phyloP scores from a whole-genome alignment of 1,140 invertebrate genomes.

The Cydia amplana region DNA sequence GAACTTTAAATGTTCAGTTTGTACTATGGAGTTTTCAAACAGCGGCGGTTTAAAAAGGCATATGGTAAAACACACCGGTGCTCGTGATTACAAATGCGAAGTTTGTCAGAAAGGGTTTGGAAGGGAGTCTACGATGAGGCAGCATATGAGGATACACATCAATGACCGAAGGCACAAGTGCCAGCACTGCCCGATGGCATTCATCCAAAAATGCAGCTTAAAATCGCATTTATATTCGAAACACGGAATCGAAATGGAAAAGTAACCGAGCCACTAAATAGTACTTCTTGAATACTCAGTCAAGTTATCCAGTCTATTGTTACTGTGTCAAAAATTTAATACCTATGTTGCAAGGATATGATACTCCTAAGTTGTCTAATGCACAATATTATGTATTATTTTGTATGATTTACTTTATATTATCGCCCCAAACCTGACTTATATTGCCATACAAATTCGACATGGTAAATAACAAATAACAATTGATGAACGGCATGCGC shows the following conservation, averaged over 20 bases:
- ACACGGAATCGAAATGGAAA: constrained; percentile 20
- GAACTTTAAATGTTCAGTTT: constrained; percentile 53
- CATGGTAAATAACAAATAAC: too few species aligned
- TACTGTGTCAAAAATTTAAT: too few species aligned
- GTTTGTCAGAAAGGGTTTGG: constrained; percentile 75
- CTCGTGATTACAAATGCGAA: constrained; percentile 78
- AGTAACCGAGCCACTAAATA: background rate
- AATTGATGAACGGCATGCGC: too few species aligned
- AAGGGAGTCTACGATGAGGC: constrained; percentile 79
- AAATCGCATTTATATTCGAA: constrained; percentile 33
- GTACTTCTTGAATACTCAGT: background rate
- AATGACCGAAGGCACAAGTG: constrained; percentile 69
- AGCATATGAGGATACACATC: constrained; percentile 89
- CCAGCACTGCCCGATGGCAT: constrained; percentile 56
- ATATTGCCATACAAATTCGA: too few species aligned
- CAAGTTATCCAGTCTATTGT: too few species aligned
- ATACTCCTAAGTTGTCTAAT: background rate
- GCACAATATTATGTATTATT: background rate
- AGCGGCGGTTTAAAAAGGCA: constrained; percentile 70
- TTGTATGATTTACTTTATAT: background rate
- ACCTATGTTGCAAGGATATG: too few species aligned
- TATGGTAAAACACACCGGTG: constrained; percentile 77
- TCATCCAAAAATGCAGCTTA: constrained; percentile 40
- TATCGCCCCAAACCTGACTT: too few species aligned
- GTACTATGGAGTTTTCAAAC: constrained; percentile 62